phyloP scores from a whole-genome alignment of 2,113 vertebrate species.

The Aplodontia rufa region DNA sequence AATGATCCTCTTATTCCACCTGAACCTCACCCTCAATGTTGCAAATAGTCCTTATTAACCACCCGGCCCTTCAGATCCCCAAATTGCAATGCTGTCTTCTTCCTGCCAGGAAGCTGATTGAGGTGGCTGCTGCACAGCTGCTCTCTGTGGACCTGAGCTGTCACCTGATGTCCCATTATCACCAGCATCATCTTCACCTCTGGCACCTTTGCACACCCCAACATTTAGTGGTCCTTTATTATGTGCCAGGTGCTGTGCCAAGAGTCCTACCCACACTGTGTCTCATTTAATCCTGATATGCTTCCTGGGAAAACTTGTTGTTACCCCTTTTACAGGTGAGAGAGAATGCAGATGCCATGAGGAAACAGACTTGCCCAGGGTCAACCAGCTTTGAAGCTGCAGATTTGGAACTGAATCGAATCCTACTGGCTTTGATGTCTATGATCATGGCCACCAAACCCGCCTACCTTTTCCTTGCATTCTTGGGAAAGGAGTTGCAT shows the following conservation, averaged over 20 bases:
- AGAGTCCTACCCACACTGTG: rapidly evolving
- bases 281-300: not conserved
- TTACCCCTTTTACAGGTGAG: not conserved
- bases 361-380: not conserved
- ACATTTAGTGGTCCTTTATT: not conserved
- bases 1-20: not conserved
- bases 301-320: not conserved
- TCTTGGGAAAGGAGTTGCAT: not conserved
- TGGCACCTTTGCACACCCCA: not conserved
- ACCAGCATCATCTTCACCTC: too few relatives aligned
- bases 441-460: too few relatives aligned
- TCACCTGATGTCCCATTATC: not conserved
- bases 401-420: not conserved
- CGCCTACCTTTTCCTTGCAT: not conserved
- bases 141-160: not conserved
- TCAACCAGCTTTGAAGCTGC: not conserved
- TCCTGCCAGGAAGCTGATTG: not conserved
- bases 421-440: not conserved
- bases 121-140: not conserved
- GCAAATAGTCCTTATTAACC: not conserved
- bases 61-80: not conserved
- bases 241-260: not conserved
- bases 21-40: not conserved
- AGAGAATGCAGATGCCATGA: not conserved
- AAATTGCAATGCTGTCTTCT: not conserved